Evolutionary conservation across 30 jellyfish, hydroid and myxozoan genomes (phyloP).

Genomic region (Turritopsis dohrnii): DNA sequence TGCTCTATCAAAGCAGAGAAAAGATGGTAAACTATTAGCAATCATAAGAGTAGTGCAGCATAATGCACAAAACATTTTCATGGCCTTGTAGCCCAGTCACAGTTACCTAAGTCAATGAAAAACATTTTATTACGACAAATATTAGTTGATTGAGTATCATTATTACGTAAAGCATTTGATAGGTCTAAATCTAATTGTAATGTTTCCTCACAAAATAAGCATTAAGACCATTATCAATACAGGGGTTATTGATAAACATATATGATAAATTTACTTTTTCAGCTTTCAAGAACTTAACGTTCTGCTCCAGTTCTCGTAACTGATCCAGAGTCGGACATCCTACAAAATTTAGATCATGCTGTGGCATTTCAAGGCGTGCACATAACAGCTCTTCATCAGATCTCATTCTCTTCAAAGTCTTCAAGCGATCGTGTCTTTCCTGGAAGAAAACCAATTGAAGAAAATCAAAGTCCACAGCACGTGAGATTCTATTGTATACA

Average conservation of each 20-base stretch:
- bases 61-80: neutral
- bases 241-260: no score
- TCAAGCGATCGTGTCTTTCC: conserved; percentile 91
- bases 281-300: conserved; percentile 62
- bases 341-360: conserved; percentile 73
- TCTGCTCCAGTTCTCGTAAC: conserved; percentile 77
- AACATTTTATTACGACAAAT: no score
- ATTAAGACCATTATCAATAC: no score
- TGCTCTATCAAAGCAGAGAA: conserved; percentile 32
- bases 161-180: no score
- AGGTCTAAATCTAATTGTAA: no score
- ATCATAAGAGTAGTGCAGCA: neutral
- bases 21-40: neutral
- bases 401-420: conserved; percentile 49
- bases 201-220: no score
- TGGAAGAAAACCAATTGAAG: conserved; percentile 1
- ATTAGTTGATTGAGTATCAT: no score
- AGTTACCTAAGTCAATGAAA: no score
- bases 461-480: neutral
- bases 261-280: conserved; percentile 56
- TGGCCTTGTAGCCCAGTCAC: no score
- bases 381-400: conserved; percentile 76
- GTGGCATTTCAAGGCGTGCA: conserved; percentile 82
- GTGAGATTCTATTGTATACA: neutral
- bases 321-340: conserved; percentile 95